Conservation (phyloP, 2,113 vertebrate genomes). For the Perca fluviatilis region DNA sequence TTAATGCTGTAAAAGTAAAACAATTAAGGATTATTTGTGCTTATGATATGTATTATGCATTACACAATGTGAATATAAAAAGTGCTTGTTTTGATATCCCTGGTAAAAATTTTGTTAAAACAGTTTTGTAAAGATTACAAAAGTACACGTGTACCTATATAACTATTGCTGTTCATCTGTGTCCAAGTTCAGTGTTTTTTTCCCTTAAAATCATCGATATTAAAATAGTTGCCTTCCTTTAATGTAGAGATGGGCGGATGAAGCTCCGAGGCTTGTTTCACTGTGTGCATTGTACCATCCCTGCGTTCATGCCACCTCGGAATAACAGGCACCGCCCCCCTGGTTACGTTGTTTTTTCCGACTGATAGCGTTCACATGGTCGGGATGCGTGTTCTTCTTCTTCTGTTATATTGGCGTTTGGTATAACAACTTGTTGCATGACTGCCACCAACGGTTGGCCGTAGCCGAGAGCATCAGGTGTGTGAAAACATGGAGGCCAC, state of each 20-base stretch:
- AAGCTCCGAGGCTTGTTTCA: no score
- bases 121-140: constrained; percentile 60
- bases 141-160: constrained; percentile 48
- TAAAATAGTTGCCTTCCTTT: constrained; percentile 60
- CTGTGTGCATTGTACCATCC: no score
- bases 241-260: background rate
- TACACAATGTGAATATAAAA: constrained; percentile 61
- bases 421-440: no score
- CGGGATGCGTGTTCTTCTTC: no score
- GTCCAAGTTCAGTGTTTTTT: constrained; percentile 71
- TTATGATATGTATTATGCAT: constrained; percentile 86
- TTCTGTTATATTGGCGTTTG: no score
- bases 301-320: no score
- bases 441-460: no score
- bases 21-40: constrained; percentile 59
- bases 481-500: no score
- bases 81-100: constrained; percentile 69
- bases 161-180: constrained; percentile 67
- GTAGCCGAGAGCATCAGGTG: no score
- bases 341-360: no score
- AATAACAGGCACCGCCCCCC: no score
- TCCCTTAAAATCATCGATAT: constrained; percentile 58
- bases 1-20: constrained; percentile 77
- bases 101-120: constrained; percentile 39
- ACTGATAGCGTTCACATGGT: no score